phyloP scores from a whole-genome alignment of 1,140 invertebrate species.

The Branchinecta lynchi region DNA sequence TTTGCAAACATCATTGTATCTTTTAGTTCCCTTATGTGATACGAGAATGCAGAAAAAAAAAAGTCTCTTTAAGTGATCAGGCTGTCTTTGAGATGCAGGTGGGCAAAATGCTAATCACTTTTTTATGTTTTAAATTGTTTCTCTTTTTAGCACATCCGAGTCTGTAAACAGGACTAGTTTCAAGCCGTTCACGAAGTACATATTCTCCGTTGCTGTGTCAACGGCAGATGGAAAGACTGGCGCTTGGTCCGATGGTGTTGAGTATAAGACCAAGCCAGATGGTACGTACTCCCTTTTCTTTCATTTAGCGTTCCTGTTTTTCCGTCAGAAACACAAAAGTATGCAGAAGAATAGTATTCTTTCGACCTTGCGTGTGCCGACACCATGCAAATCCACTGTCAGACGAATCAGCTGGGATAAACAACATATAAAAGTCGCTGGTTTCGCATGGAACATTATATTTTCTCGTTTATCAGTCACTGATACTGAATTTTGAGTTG shows the following conservation, averaged over 20 bases:
- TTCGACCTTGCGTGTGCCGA: neutral
- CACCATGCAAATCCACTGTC: too few relatives aligned
- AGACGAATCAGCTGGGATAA: too few relatives aligned
- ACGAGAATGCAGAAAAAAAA: too few relatives aligned
- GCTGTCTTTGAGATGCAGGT: too few relatives aligned
- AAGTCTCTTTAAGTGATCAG: too few relatives aligned
- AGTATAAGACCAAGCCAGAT: conserved; percentile 39
- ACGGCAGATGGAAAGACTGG: conserved; percentile 31
- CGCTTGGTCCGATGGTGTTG: conserved; percentile 36
- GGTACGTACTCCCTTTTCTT: conserved; percentile 26
- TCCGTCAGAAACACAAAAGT: conserved; percentile 15
- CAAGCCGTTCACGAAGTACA: conserved; percentile 42
- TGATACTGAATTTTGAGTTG: too few relatives aligned
- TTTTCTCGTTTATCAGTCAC: too few relatives aligned
- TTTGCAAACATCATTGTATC: too few relatives aligned
- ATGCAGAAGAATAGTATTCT: conserved; percentile 4
- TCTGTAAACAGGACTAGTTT: conserved; percentile 36
- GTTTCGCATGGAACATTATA: too few relatives aligned
- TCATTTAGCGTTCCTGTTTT: neutral
- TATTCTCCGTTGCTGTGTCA: conserved; percentile 39
- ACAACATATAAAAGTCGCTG: too few relatives aligned
- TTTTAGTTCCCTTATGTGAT: too few relatives aligned
- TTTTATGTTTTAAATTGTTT: conserved; percentile 18
- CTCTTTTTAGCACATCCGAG: conserved; percentile 33
- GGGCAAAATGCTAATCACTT: too few relatives aligned